Base-by-base conservation (phyloP, 1,140 invertebrate species). In the Macrotrachela quadricornifera region DNA sequence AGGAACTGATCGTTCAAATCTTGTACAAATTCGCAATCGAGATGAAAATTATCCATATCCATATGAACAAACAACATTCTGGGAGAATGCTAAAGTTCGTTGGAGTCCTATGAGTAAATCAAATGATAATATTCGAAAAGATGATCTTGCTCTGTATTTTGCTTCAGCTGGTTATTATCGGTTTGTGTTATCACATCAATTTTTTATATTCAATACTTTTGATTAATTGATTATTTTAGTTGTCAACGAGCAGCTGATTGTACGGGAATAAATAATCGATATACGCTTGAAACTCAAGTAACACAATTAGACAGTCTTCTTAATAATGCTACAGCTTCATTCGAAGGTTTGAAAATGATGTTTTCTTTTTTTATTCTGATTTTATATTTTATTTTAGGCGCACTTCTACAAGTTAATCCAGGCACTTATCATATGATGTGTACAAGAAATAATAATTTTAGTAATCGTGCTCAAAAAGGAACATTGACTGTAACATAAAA, bases 1-100 rank as follows among this genome's bases (percentile, higher is more conserved):
- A 66, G 68, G 66, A 10, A 65, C 67, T 39, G 68, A 70, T 57
- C 59, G 67, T 56, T 62, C 57, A 53, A 70, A 69, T 51, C 56
- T 70, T 39, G 65, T 63, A 14, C 58, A 70, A 57, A 62, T 68
- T 16, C 38, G 13, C 6, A 57, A 59, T 40, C 54, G 58, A 11
- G 63, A 63, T 57, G 61, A 64, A 12, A 70, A 69, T 54, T 66
- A 61, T 50, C 66, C 66, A 14, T 18, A 62, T 9, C 64, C 67
- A 46, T 67, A 59, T 61, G 65, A 68, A 49, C 54, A 58, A 10
- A 58, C 61, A 11, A 62, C 50, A 30, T 59, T 70, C 58, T 69
- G 65, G 64, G 54, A 57, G 16, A 44, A 51, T 51, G 44, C 36
- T 14, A 47, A 30, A 16, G 16, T 13, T 46, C 16, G 12, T 1